Percentiles rank a stretch among this genome's conserved stretches.
These are phyloP conservation scores for Zelostemma sp. DNA, from an alignment of 1,140 invertebrate species.

Conservation along the genomic window DNA sequence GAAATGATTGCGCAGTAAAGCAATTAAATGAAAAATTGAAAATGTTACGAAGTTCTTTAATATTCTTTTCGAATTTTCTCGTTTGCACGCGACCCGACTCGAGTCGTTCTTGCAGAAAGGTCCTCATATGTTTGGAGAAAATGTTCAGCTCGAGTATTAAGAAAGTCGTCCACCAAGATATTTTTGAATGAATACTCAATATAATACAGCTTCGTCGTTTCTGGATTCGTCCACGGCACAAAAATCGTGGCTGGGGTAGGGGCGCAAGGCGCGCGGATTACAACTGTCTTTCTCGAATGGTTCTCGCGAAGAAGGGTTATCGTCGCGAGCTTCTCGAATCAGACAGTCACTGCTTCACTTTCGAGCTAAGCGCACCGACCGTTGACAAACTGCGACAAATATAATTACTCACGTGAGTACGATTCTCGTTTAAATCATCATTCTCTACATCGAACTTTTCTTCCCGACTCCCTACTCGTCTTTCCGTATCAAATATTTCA, in stretches of 20 bases:
- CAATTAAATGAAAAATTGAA: no score
- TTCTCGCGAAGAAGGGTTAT: slow-evolving; percentile 57
- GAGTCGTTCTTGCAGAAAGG: no score
- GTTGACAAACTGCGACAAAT: slow-evolving; percentile 52
- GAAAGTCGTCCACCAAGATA: slow-evolving; percentile 25
- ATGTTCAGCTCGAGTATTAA: slow-evolving; percentile 14
- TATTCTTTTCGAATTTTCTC: no score
- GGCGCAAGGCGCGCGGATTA: slow-evolving; percentile 42
- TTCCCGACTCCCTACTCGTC: no score
- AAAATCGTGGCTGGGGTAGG: slow-evolving; percentile 29
- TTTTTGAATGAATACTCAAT: slow-evolving; percentile 44
- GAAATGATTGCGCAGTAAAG: no score
- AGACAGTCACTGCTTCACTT: slow-evolving; percentile 66
- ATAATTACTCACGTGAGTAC: slow-evolving; percentile 54
- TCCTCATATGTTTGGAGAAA: slow-evolving; percentile 7
- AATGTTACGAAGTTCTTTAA: no score
- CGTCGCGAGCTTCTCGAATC: slow-evolving; percentile 54
- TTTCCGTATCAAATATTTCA: no score
- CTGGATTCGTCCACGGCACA: slow-evolving; percentile 45
- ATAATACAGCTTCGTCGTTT: no score
- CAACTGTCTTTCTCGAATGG: slow-evolving; percentile 54
- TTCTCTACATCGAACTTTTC: not conserved
- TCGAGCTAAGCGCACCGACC: slow-evolving; percentile 61
- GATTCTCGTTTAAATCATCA: not conserved
- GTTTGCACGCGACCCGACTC: no score